Percentiles rank a stretch among this genome's conserved stretches.
Evolutionary conservation across 2,113 vertebrate species (phyloP).

Genomic region (Butorides virescens): DNA sequence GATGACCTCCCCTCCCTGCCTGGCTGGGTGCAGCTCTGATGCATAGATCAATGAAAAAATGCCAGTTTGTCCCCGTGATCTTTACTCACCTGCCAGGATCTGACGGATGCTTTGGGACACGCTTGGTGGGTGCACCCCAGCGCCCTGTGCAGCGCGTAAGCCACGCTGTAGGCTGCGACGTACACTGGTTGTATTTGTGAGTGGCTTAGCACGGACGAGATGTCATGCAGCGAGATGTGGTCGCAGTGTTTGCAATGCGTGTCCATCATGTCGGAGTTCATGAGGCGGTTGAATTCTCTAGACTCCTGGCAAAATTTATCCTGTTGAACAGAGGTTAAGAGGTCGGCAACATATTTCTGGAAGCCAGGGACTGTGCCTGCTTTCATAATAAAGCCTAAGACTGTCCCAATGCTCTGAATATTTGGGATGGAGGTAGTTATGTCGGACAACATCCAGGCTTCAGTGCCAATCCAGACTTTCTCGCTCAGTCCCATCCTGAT

Average conservation of each 20-base stretch:
- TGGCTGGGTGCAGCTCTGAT: neutral
- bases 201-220: neutral
- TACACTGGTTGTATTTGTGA: constrained; percentile 74
- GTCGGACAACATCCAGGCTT: constrained; percentile 75
- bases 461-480: constrained; percentile 87
- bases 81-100: constrained; percentile 25
- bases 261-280: rapidly evolving
- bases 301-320: constrained; percentile 41
- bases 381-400: constrained; percentile 76
- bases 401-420: constrained; percentile 78
- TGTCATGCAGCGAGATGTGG: constrained; percentile 50
- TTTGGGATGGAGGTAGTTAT: constrained; percentile 29
- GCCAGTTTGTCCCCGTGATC: rapidly evolving
- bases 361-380: constrained; percentile 44
- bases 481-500: constrained; percentile 9
- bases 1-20: neutral
- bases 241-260: constrained; percentile 65
- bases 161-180: constrained; percentile 78
- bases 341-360: constrained; percentile 15
- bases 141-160: constrained; percentile 80
- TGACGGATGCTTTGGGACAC: neutral
- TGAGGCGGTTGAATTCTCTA: rapidly evolving
- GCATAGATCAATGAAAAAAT: neutral
- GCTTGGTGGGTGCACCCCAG: constrained; percentile 47
- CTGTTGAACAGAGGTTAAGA: neutral